These are phyloP conservation scores for Branchipolynoe longqiensis DNA, from an alignment of 2,888 invertebrate genomes.

Conservation along the genomic window DNA sequence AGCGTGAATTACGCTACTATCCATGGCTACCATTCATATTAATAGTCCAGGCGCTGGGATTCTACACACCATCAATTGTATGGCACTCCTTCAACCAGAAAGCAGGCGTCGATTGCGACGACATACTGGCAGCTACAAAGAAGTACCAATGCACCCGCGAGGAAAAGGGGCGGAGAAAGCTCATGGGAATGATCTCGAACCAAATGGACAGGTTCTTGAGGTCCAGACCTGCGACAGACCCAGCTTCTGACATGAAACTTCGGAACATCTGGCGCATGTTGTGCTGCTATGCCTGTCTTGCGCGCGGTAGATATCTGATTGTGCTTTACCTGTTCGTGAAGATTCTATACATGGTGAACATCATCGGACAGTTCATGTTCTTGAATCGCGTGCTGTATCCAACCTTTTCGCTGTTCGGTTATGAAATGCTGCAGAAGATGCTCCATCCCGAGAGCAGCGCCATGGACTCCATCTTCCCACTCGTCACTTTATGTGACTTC, in stretches of 20 bases:
- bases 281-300: neutral
- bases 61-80: conserved; percentile 71
- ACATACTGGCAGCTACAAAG: conserved; percentile 63
- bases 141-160: conserved; percentile 59
- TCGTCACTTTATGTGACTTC: conserved; percentile 30
- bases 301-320: conserved; percentile 81
- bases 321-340: conserved; percentile 82
- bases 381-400: conserved; percentile 81
- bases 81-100: conserved; percentile 62
- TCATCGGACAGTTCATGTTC: conserved; percentile 82
- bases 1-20: conserved; percentile 68
- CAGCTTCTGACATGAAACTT: too few species aligned
- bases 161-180: conserved; percentile 55
- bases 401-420: conserved; percentile 79
- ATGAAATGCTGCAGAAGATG: neutral
- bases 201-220: conserved; percentile 66
- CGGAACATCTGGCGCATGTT: too few species aligned
- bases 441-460: neutral
- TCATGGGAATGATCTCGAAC: conserved; percentile 61
- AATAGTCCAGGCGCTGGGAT: conserved; percentile 78
- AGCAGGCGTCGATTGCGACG: conserved; percentile 67
- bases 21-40: conserved; percentile 76
- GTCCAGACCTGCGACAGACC: neutral
- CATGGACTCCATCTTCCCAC: conserved; percentile 13
- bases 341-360: conserved; percentile 80